Percentiles rank a stretch among this genome's conserved stretches.
Evolutionary conservation across 1,140 invertebrate genomes (phyloP).

Genomic region (Drosophila setifemur): DNA sequence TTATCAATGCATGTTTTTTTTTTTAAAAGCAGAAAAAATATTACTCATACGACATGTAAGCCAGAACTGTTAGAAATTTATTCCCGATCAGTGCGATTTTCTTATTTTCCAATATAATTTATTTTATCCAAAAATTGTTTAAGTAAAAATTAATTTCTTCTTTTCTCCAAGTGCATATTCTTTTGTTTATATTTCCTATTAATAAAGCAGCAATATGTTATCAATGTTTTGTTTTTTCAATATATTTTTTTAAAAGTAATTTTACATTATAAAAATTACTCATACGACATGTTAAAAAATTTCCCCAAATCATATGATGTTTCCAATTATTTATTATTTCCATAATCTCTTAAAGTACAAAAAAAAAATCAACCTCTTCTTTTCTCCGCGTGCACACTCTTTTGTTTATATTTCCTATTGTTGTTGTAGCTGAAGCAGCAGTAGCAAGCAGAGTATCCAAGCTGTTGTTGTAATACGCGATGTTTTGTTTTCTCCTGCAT

Average conservation of each 20-base stretch:
- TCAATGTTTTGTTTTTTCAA: no score
- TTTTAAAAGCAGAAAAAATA: background rate
- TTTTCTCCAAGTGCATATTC: constrained; percentile 9
- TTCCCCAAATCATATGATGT: no score
- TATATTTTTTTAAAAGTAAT: background rate
- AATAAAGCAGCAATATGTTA: constrained; percentile 37
- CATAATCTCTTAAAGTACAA: no score
- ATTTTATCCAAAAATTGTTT: background rate
- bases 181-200: constrained; percentile 57
- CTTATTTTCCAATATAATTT: background rate
- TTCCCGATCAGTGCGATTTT: no score
- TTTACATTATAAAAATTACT: background rate
- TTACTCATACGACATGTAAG: background rate
- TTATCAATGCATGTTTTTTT: no score
- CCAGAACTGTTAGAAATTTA: background rate
- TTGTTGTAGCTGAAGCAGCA: constrained; percentile 43
- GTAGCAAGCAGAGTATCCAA: constrained; percentile 10
- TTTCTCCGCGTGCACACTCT: constrained; percentile 13
- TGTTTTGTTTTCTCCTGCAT: constrained; percentile 69
- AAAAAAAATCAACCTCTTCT: no score
- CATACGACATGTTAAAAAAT: background rate
- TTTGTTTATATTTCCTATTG: constrained; percentile 58
- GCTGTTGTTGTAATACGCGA: constrained; percentile 60
- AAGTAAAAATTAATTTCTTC: background rate
- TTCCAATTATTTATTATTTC: no score